A percentile compares a stretch with the other conserved stretches of the same genome.
Conservation (phyloP, 2,888 invertebrate genomes). For the Drosophila recens region DNA sequence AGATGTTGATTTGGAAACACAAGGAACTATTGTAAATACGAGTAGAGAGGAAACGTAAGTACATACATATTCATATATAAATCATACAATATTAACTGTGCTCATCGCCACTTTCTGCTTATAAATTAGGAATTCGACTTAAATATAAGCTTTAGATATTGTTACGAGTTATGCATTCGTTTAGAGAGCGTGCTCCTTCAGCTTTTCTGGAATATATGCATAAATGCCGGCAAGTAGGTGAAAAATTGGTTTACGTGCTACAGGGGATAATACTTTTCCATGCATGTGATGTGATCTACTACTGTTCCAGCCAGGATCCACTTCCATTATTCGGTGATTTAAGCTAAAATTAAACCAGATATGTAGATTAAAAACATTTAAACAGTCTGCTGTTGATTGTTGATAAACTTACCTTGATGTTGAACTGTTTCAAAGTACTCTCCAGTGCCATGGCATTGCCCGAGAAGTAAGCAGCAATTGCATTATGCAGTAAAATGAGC, state of each 20-base stretch:
- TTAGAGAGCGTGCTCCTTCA: constrained; percentile 67
- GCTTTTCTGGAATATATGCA: constrained; percentile 40
- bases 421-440: constrained; percentile 97
- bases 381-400: not conserved
- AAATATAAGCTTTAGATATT: constrained; percentile 46
- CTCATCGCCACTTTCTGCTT: constrained; percentile 57
- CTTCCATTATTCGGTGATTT: constrained; percentile 91
- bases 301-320: constrained; percentile 94
- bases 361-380: not conserved
- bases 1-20: constrained; percentile 31
- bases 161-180: constrained; percentile 46
- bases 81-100: constrained; percentile 35
- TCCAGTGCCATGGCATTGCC: constrained; percentile 97
- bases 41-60: constrained; percentile 22
- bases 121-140: constrained; percentile 57
- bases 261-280: constrained; percentile 34
- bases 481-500: constrained; percentile 97
- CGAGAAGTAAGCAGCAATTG: constrained; percentile 98
- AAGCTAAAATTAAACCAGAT: constrained; percentile 67
- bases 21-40: constrained; percentile 58
- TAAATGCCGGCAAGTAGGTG: constrained; percentile 39
- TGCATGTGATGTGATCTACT: constrained; percentile 70
- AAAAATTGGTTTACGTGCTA: constrained; percentile 33
- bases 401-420: constrained; percentile 89
- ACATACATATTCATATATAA: constrained; percentile 41